phyloP scores from a whole-genome alignment of 2,888 invertebrate genomes.

The Lumbricus terrestris region DNA sequence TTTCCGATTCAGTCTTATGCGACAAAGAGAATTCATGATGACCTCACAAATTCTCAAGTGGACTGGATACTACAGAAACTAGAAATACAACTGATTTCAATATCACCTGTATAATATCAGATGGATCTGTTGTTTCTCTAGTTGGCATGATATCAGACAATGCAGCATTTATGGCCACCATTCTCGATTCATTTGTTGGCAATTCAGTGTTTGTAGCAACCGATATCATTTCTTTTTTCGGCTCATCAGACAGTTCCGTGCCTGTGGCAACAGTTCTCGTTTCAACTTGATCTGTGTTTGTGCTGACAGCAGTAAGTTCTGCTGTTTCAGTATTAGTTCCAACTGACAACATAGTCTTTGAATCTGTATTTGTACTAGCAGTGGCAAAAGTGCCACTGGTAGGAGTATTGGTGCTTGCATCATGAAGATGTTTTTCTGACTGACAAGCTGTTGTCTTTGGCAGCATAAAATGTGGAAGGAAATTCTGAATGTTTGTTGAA shows the following conservation, averaged over 20 bases:
- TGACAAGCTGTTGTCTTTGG: not conserved
- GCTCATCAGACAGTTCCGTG: not conserved
- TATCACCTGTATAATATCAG: not conserved
- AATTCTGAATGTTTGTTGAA: not conserved
- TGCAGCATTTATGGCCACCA: not conserved
- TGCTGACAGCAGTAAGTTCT: not conserved
- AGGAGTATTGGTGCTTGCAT: not conserved
- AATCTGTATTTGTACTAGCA: not conserved
- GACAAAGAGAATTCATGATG: not conserved
- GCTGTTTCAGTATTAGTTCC: not conserved
- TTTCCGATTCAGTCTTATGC: not conserved
- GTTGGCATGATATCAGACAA: not conserved
- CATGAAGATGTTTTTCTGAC: not conserved
- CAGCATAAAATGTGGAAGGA: not conserved
- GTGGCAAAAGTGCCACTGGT: not conserved
- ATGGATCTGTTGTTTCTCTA: not conserved
- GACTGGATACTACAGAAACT: not conserved
- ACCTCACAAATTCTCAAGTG: too few relatives aligned
- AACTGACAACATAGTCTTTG: not conserved
- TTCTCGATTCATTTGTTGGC: not conserved
- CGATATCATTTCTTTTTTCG: not conserved
- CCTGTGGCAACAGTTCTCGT: not conserved
- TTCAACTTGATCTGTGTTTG: constrained; percentile 7
- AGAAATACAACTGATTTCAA: not conserved
- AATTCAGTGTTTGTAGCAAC: not conserved